A percentile compares a stretch with the other conserved stretches of the same genome.
Evolutionary conservation across 2,797 vertebrate species (phyloP).

Genomic region (Tachyglossus aculeatus): DNA sequence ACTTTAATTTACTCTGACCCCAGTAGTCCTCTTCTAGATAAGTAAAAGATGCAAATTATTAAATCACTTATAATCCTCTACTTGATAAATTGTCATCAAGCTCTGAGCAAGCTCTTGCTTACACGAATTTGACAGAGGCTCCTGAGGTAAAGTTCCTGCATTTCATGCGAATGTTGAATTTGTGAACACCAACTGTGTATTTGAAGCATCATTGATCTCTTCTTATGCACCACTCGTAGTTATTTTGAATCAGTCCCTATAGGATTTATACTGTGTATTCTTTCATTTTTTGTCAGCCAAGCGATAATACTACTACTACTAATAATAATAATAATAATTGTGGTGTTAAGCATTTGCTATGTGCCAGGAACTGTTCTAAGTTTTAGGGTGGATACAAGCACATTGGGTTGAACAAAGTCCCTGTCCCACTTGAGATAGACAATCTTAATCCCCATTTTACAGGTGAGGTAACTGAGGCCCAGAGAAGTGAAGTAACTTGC

Average conservation of each 20-base stretch:
- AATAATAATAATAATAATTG: too few relatives aligned
- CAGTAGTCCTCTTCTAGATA: constrained; percentile 20
- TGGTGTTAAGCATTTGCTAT: too few relatives aligned
- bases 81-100: neutral
- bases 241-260: neutral
- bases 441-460: too few relatives aligned
- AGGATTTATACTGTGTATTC: neutral
- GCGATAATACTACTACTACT: too few relatives aligned
- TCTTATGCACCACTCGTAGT: neutral
- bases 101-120: neutral
- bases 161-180: neutral
- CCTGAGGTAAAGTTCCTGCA: too few relatives aligned
- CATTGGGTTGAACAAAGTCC: too few relatives aligned
- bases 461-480: too few relatives aligned
- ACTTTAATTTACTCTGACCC: constrained; percentile 32
- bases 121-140: neutral
- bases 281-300: neutral
- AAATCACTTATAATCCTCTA: constrained; percentile 1
- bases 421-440: too few relatives aligned
- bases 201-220: neutral
- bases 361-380: too few relatives aligned
- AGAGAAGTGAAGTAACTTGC: too few relatives aligned
- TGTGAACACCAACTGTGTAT: neutral
- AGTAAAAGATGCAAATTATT: constrained; percentile 1
- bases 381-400: too few relatives aligned